Conservation (phyloP, 1,140 invertebrate genomes). For the Eurytemora carolleeae region DNA sequence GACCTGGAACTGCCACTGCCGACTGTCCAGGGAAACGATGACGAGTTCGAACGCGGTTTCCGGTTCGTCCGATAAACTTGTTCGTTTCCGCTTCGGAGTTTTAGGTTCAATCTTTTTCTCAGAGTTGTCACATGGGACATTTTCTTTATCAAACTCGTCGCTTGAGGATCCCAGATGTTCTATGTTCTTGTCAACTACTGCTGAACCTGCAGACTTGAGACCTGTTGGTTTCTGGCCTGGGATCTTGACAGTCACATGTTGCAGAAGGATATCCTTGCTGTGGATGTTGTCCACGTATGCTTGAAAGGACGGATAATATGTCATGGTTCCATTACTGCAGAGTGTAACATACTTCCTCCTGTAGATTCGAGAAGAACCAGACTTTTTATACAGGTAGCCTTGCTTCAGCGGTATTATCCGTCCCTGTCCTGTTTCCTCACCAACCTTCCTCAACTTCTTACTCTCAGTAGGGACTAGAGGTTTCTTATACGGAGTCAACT, state of each 20-base stretch:
- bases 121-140: no score
- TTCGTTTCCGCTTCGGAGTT: neutral
- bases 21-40: slow-evolving; percentile 85
- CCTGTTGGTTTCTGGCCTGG: slow-evolving; percentile 79
- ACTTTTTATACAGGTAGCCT: slow-evolving; percentile 88
- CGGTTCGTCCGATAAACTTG: slow-evolving; percentile 28
- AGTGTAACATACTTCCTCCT: slow-evolving; percentile 74
- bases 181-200: slow-evolving; percentile 16
- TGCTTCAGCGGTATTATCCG: slow-evolving; percentile 88
- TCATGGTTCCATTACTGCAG: slow-evolving; percentile 74
- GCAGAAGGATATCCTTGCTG: slow-evolving; percentile 85
- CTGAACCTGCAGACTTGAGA: slow-evolving; percentile 41
- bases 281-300: slow-evolving; percentile 96
- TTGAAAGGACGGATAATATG: slow-evolving; percentile 88
- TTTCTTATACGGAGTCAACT: neutral
- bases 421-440: slow-evolving; percentile 61
- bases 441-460: neutral
- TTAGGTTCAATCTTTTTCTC: no score
- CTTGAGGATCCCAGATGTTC: neutral
- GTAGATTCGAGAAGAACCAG: slow-evolving; percentile 82
- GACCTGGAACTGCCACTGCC: slow-evolving; percentile 94
- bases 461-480: neutral
- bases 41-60: slow-evolving; percentile 78
- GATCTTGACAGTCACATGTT: slow-evolving; percentile 91
- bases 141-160: neutral